These are phyloP conservation scores for Drosophila cognata DNA, from an alignment of 2,888 invertebrate species.

Conservation along the genomic window DNA sequence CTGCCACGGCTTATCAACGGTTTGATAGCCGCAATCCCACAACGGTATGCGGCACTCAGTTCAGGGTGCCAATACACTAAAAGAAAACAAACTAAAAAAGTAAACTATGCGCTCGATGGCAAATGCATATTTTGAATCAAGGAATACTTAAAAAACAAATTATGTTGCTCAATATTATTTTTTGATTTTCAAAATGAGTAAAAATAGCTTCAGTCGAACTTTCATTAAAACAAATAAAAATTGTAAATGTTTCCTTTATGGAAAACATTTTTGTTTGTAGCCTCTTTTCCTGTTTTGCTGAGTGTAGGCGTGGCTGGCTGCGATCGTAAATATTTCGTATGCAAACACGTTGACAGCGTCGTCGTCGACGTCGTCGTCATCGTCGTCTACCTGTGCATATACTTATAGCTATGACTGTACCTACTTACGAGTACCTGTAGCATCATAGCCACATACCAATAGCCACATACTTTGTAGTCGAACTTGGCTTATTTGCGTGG, in stretches of 20 bases:
- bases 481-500: constrained; percentile 69
- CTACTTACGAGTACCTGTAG: constrained; percentile 29
- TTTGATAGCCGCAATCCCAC: constrained; percentile 51
- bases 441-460: constrained; percentile 42
- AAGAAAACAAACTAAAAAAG: not conserved
- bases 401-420: constrained; percentile 38
- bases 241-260: not conserved
- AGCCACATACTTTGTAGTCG: constrained; percentile 53
- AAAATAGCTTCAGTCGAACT: not conserved
- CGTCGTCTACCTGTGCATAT: constrained; percentile 33
- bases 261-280: not conserved
- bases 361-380: not conserved
- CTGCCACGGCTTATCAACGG: constrained; percentile 52
- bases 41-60: constrained; percentile 48
- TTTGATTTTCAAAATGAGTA: not conserved
- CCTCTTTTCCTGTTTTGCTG: not conserved
- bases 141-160: too few species aligned
- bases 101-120: not conserved
- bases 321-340: constrained; percentile 74
- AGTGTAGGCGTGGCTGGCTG: constrained; percentile 33
- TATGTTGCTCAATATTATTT: too few species aligned
- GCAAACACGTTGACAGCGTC: constrained; percentile 62
- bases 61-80: constrained; percentile 6
- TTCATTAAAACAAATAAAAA: not conserved
- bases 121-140: not conserved